phyloP scores from a whole-genome alignment of 64 coral and sea anemone species.

The Catalaphyllia jardinei region DNA sequence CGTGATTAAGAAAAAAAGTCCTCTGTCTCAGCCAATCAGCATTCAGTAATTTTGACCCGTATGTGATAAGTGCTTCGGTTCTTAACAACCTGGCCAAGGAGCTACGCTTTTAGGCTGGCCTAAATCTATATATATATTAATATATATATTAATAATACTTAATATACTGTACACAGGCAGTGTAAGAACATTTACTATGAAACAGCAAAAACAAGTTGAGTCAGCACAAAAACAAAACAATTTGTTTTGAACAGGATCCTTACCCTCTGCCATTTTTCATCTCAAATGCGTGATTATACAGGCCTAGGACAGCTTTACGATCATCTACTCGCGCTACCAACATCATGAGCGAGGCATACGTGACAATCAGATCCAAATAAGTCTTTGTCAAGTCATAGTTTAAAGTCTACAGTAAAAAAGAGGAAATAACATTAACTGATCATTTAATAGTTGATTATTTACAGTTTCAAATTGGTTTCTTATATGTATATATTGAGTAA shows the following conservation, averaged over 20 bases:
- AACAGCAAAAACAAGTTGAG: background rate
- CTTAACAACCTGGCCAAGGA: no score
- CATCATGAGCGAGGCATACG: slow-evolving; percentile 82
- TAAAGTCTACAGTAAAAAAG: slow-evolving; percentile 63
- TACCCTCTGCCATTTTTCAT: slow-evolving; percentile 99
- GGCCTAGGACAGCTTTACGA: slow-evolving; percentile 93
- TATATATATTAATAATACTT: no score
- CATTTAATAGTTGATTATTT: background rate
- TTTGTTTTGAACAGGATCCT: background rate
- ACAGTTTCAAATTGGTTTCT: no score
- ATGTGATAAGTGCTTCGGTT: no score
- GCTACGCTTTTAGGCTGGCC: no score
- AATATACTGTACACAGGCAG: no score
- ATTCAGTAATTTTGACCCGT: no score
- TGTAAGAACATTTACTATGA: no score
- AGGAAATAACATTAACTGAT: background rate
- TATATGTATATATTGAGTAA: no score
- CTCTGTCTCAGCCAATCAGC: no score
- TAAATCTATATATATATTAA: no score
- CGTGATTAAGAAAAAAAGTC: no score
- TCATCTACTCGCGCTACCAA: slow-evolving; percentile 92
- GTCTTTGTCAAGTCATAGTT: slow-evolving; percentile 96
- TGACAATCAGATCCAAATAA: slow-evolving; percentile 97
- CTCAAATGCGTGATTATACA: slow-evolving; percentile 98
- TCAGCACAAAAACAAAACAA: background rate